Evolutionary conservation across 2,113 vertebrate genomes (phyloP).

Genomic region (Clinocottus analis): DNA sequence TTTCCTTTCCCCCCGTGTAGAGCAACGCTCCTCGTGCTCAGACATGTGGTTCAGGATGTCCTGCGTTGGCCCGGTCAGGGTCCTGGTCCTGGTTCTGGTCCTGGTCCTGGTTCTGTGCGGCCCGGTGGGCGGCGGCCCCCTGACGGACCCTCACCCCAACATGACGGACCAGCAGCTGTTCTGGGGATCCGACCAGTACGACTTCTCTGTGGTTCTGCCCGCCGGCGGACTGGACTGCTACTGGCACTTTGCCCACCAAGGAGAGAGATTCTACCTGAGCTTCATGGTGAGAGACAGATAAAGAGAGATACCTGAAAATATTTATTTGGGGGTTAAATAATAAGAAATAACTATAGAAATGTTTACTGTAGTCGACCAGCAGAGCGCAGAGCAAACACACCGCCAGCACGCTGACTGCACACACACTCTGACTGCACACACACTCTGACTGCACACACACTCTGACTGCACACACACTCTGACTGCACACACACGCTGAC

Average conservation of each 20-base stretch:
- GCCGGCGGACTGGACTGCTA: slow-evolving; percentile 85
- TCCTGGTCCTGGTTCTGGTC: slow-evolving; percentile 61
- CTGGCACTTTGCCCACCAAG: slow-evolving; percentile 91
- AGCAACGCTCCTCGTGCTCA: neutral
- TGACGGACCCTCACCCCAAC: slow-evolving; percentile 56
- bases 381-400: too few relatives aligned
- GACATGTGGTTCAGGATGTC: slow-evolving; percentile 43
- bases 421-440: too few relatives aligned
- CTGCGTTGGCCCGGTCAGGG: neutral
- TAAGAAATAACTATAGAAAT: too few relatives aligned
- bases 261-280: slow-evolving; percentile 90
- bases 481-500: too few relatives aligned
- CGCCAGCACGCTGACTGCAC: too few relatives aligned
- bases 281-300: slow-evolving; percentile 93
- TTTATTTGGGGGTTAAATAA: too few relatives aligned
- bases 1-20: neutral
- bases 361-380: too few relatives aligned
- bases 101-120: slow-evolving; percentile 59
- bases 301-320: too few relatives aligned
- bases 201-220: slow-evolving; percentile 88
- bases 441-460: too few relatives aligned
- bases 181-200: slow-evolving; percentile 85
- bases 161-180: slow-evolving; percentile 82
- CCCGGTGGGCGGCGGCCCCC: slow-evolving; percentile 60
- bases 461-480: too few relatives aligned